Base-by-base conservation (phyloP, 92 coral and sea anemone genomes). In the Nematostella vectensis region DNA sequence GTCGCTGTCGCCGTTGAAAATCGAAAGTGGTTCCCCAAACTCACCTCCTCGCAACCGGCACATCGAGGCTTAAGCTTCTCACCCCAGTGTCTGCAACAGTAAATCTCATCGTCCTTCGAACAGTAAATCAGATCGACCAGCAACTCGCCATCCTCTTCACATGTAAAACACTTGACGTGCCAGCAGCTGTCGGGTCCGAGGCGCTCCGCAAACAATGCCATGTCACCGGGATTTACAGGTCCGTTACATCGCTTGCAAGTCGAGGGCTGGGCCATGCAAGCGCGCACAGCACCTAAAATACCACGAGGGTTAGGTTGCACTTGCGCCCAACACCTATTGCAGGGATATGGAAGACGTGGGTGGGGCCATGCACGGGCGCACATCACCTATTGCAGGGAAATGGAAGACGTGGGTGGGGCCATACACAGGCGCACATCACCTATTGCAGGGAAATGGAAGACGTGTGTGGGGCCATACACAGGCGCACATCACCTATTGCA, bases 41-140 rank as follows among this genome's bases (percentile, higher is more conserved):
- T 6, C 61, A 89, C 97, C 85, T 89, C 97, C 61, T 89, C 97
- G 57, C 97, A 89, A 27, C 97, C 97, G 30, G 89, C 94, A 67
- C 97, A 89, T 15, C 97, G 87, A 30, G 94, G 97, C 51, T 87
- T 87, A 44, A 68, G 81, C 11, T 63, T 50, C 53, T 89, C 97
- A 25, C 80, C 71, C 72, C 81, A 89, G 45, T 89, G 97, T 22
- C 97, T 68, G 25, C 83, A 71, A 45, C 97, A 89, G 38, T 68
- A 77, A 9, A 85, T 67, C 20, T 65, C 62, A 42, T 76, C 73
- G 15, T 73, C 82, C 20, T 81, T 77, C 57, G 62, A 74, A 55
- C 94, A 89, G 72, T 85, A 86, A 43, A 89, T 59, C 23, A 69
- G 74, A 59, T 89, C 97, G 11, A 77, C 87, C 17, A 89, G 77